phyloP scores from a whole-genome alignment of 2,888 invertebrate species.

The Camptogramma bilineatum region DNA sequence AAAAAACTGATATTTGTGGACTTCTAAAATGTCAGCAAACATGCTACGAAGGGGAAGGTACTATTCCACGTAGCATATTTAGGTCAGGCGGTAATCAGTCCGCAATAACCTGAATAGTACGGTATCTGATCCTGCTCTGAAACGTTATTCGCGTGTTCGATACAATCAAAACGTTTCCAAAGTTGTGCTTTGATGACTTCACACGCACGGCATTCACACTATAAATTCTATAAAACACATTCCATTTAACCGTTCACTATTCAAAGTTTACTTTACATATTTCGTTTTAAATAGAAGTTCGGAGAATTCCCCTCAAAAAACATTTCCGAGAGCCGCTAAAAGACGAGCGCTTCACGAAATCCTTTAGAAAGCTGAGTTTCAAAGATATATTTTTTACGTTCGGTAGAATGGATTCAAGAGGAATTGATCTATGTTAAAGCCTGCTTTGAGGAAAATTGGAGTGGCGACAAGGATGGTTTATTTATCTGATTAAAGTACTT shows the following conservation, averaged over 20 bases:
- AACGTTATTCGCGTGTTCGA: conserved; percentile 52
- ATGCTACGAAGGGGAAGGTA: conserved; percentile 47
- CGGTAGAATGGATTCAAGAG: conserved; percentile 45
- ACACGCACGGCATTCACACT: conserved; percentile 24
- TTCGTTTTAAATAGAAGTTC: conserved; percentile 37
- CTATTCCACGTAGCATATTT: conserved; percentile 57
- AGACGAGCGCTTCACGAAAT: conserved; percentile 44
- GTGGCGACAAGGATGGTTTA: conserved; percentile 14
- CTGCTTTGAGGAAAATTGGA: conserved; percentile 20
- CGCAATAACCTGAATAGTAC: conserved; percentile 68
- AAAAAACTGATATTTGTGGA: conserved; percentile 20
- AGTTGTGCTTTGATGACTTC: conserved; percentile 25
- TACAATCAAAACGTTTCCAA: conserved; percentile 41
- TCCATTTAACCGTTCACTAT: conserved; percentile 22
- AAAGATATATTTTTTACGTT: conserved; percentile 45
- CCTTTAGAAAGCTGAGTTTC: conserved; percentile 45
- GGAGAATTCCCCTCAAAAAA: conserved; percentile 39
- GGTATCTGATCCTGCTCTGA: conserved; percentile 52
- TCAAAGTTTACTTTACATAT: conserved; percentile 32
- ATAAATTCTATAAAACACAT: conserved; percentile 32
- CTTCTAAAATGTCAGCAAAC: conserved; percentile 42
- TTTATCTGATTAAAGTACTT: conserved; percentile 10
- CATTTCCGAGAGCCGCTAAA: conserved; percentile 41
- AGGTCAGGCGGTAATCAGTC: conserved; percentile 71
- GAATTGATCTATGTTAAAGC: conserved; percentile 35